These are phyloP conservation scores for Charina bottae DNA, from an alignment of 2,113 vertebrate species.

Conservation along the genomic window DNA sequence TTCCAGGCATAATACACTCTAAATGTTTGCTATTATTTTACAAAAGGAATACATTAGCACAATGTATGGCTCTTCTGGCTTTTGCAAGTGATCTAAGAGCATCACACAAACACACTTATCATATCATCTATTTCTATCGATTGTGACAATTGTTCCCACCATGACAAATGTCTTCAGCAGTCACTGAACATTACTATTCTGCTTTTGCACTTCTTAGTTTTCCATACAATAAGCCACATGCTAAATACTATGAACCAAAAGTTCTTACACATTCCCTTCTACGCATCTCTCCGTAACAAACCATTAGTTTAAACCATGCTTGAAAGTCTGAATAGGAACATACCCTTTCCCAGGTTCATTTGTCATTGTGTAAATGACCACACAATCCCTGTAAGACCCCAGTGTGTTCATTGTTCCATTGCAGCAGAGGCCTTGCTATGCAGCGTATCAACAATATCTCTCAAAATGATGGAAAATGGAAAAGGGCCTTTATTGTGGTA, in stretches of 20 bases:
- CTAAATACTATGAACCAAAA: neutral
- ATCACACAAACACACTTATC: neutral
- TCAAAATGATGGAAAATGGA: neutral
- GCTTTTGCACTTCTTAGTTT: rapidly evolving
- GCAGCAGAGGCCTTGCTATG: neutral
- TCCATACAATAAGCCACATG: neutral
- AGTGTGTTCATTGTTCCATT: neutral
- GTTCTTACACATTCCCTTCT: neutral
- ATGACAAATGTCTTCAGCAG: conserved; percentile 53
- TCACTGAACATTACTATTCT: conserved; percentile 44
- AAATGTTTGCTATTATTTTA: conserved; percentile 68
- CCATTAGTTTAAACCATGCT: neutral
- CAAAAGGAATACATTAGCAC: conserved; percentile 77
- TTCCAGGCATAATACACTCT: conserved; percentile 45
- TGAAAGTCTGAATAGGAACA: neutral
- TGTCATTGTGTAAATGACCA: neutral
- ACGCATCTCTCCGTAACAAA: neutral
- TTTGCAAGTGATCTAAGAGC: conserved; percentile 61
- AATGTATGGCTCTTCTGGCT: conserved; percentile 65
- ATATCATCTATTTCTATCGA: conserved; percentile 65
- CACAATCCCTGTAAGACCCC: neutral
- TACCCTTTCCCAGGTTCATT: neutral
- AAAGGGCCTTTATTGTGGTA: neutral
- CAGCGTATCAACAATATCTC: neutral
- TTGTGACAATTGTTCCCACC: conserved; percentile 40